Evolutionary conservation across 2,888 invertebrate species (phyloP).

Genomic region (Operophtera brumata): DNA sequence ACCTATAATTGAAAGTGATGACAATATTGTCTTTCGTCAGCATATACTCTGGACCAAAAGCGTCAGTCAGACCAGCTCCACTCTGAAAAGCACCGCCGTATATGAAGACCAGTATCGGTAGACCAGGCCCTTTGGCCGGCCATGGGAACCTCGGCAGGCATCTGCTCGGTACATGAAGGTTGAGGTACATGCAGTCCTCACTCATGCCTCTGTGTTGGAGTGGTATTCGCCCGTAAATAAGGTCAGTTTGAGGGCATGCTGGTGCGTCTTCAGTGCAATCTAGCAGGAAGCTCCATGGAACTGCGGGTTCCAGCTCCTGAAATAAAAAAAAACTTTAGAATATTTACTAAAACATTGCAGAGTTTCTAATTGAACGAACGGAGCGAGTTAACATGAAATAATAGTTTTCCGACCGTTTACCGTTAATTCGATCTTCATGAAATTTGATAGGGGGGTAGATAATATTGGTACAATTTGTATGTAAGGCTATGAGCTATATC

Average conservation of each 20-base stretch:
- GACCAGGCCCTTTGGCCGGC: not conserved
- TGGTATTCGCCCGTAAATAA: conserved; percentile 38
- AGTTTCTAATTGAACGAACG: too few relatives aligned
- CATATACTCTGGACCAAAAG: conserved; percentile 35
- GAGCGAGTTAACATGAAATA: too few relatives aligned
- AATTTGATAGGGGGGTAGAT: too few relatives aligned
- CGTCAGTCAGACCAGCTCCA: conserved; percentile 24
- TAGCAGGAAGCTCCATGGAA: conserved; percentile 67
- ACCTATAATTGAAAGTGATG: conserved; percentile 58
- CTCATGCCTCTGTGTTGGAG: conserved; percentile 33
- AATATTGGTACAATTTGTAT: too few relatives aligned
- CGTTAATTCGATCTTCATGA: too few relatives aligned
- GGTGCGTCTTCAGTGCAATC: conserved; percentile 77
- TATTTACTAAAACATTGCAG: too few relatives aligned
- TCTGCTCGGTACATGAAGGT: conserved; percentile 28
- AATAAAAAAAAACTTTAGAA: conserved; percentile 6
- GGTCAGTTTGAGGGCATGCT: conserved; percentile 77
- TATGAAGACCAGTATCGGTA: conserved; percentile 27
- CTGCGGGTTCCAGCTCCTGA: conserved; percentile 37
- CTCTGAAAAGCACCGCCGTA: conserved; percentile 27
- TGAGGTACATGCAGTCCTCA: conserved; percentile 48
- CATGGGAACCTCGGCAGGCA: not conserved
- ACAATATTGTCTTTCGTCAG: conserved; percentile 45
- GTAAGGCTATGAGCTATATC: too few relatives aligned
- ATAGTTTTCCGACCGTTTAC: too few relatives aligned